Base-by-base conservation (phyloP, 2,113 vertebrate genomes). In the Hyperoodon ampullatus region DNA sequence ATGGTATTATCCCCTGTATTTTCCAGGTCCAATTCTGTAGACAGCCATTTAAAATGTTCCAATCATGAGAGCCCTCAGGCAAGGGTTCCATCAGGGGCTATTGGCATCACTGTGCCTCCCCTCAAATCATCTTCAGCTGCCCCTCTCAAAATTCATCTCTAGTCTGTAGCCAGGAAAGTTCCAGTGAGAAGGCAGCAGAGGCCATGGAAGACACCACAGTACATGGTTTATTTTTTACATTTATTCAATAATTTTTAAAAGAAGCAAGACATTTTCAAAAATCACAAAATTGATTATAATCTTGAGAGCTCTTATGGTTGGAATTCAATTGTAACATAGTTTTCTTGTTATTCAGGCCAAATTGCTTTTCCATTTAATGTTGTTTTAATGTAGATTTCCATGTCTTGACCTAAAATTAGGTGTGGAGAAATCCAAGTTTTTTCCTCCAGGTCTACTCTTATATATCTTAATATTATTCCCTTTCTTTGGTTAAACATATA, bases 251-350 rank as follows among this genome's bases (percentile, higher is more conserved):
- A 18, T 71, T 44, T 89, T 84, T 53, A 30, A 72, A 80, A 28
- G 61, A 80, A 80, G 28, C 26, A 55, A 65, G 8, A 65, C 15
- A 53, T 44, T 72, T 39, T 88, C 12, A 58, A 72, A 74, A 91
- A 50, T 86, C 39, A 63, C 16, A 44, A 68, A 92, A 83, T 39
- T 55, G 12, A 42, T 6, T 88, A 35, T 94, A 87, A 75, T 60
- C 21, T 81, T 87, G 15, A 60, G 39, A 91, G 30, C 18, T 50
- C 6, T 50, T 74, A 44, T 33, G 10, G 5, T 68, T 53, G 47
- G 21, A 42, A 60, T 1, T 83, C 47, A 61, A 53, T 91, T 82
- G 12, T 68, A 53, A 42, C 47, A 42, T 1, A 74, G 26, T 82
- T 39, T 18, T 39, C 24, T 33, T 23, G 6, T 75, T 68, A 53